These are phyloP conservation scores for Erpobdella octoculata DNA, from an alignment of 2,888 invertebrate species.

Conservation along the genomic window DNA sequence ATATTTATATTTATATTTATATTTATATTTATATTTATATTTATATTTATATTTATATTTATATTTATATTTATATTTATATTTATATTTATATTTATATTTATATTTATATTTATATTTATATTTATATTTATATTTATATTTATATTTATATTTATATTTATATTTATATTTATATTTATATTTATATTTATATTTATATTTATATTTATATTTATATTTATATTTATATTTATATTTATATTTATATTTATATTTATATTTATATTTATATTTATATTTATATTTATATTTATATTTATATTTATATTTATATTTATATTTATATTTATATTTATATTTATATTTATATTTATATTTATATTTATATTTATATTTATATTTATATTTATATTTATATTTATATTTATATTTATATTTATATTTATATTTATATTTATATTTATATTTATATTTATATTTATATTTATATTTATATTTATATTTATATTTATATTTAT, in stretches of 20 bases:
- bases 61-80: not conserved
- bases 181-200: too few relatives aligned
- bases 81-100: not conserved
- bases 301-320: not conserved
- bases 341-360: constrained; percentile 7
- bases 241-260: too few relatives aligned
- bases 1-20: not conserved
- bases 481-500: too few relatives aligned
- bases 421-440: not conserved
- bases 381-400: not conserved
- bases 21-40: not conserved
- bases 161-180: too few relatives aligned
- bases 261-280: not conserved
- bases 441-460: not conserved
- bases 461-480: not conserved
- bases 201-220: too few relatives aligned
- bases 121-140: too few relatives aligned
- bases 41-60: not conserved
- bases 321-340: constrained; percentile 3
- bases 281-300: not conserved
- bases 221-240: too few relatives aligned
- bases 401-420: not conserved
- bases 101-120: too few relatives aligned
- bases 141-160: too few relatives aligned
- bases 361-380: not conserved